Evolutionary conservation across 2,797 vertebrate species (phyloP).

Genomic region (Silurus aristotelis): DNA sequence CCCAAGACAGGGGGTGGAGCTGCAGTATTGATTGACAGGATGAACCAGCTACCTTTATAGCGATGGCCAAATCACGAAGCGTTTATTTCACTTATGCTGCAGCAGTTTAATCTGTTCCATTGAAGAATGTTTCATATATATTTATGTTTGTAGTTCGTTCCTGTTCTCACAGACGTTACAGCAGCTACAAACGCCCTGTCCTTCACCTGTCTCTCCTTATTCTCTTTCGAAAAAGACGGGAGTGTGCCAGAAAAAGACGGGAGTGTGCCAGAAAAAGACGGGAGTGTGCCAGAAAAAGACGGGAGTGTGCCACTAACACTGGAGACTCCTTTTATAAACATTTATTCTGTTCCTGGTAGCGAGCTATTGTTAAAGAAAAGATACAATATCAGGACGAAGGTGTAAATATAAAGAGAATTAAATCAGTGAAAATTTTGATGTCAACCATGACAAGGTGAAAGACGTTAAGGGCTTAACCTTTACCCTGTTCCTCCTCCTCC

Average conservation of each 20-base stretch:
- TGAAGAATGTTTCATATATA: no score
- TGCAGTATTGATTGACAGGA: slow-evolving; percentile 36
- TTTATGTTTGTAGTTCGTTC: no score
- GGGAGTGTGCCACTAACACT: no score
- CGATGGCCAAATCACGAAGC: background rate
- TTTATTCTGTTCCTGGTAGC: background rate
- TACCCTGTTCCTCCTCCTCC: background rate
- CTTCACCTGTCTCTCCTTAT: no score
- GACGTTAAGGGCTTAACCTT: background rate
- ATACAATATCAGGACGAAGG: background rate
- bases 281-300: no score
- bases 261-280: no score
- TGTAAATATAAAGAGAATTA: no score
- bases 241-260: no score
- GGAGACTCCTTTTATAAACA: background rate
- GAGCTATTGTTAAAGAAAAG: background rate
- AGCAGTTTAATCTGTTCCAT: background rate
- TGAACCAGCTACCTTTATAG: slow-evolving; percentile 45
- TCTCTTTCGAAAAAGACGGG: no score
- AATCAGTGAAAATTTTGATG: background rate
- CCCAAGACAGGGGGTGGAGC: slow-evolving; percentile 6
- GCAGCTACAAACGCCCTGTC: background rate
- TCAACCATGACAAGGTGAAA: slow-evolving; percentile 34
- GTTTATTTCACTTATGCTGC: background rate
- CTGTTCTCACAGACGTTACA: background rate